A percentile compares a stretch with the other conserved stretches of the same genome.
Evolutionary conservation across 2,888 invertebrate species (phyloP).

Genomic region (Odontomyia ornata): DNA sequence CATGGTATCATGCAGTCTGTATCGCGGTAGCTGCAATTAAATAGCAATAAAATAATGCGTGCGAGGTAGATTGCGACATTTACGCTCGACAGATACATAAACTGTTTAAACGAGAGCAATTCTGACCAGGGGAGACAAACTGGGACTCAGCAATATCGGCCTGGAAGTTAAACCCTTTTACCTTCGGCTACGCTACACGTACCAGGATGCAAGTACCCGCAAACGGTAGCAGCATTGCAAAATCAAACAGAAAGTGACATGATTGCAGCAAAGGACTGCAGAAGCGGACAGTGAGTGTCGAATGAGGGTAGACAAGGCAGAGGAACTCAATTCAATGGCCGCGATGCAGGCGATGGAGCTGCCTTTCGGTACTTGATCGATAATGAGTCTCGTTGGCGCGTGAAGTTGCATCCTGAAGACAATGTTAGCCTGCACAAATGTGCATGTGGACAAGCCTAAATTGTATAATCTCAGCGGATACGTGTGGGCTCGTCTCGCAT

Average conservation of each 20-base stretch:
- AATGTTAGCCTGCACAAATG: background rate
- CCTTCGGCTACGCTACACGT: background rate
- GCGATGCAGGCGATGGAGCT: background rate
- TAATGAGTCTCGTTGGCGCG: no score
- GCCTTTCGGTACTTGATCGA: no score
- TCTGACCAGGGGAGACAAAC: no score
- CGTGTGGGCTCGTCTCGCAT: no score
- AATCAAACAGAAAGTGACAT: background rate
- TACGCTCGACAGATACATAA: background rate
- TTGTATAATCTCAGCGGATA: no score
- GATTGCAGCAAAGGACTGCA: background rate
- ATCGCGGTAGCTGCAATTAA: background rate
- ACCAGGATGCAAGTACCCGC: no score
- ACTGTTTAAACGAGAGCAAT: background rate
- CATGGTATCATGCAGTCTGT: background rate
- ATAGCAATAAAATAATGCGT: conserved; percentile 5
- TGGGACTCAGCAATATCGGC: background rate
- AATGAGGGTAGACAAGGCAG: background rate
- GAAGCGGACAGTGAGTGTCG: background rate
- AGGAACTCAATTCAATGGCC: background rate
- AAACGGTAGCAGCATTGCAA: background rate
- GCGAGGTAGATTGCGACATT: background rate
- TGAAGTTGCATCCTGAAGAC: background rate
- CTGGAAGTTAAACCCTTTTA: background rate
- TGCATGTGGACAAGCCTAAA: no score